Conservation (phyloP, 1,140 invertebrate species). For the Drosophila bocqueti region DNA sequence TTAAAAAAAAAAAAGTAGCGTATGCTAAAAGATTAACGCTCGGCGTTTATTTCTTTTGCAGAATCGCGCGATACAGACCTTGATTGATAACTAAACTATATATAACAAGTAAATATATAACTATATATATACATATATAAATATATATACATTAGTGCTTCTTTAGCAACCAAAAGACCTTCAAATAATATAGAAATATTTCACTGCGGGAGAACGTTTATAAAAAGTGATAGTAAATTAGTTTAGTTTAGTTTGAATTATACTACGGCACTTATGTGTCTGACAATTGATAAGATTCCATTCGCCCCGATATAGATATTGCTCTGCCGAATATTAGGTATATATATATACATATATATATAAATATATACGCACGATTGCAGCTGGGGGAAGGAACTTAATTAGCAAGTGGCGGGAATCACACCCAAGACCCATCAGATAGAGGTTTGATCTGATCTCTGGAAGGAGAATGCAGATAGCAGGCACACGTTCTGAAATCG, state of each 20-base stretch:
- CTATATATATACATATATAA: conserved; percentile 4
- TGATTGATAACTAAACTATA: conserved; percentile 64
- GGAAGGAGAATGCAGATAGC: background rate
- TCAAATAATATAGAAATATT: conserved; percentile 38
- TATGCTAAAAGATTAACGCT: conserved; percentile 48
- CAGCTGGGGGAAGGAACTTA: conserved; percentile 15
- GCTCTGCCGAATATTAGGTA: conserved; percentile 1
- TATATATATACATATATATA: conserved; percentile 10
- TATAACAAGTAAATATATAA: conserved; percentile 15
- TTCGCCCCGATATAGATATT: conserved; percentile 39
- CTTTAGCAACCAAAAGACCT: conserved; percentile 50
- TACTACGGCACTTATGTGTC: conserved; percentile 63
- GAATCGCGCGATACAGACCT: conserved; percentile 72
- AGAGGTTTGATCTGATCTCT: background rate
- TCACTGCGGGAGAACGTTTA: conserved; percentile 16
- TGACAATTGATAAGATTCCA: conserved; percentile 71
- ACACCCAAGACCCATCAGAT: conserved; percentile 1
- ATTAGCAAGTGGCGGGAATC: conserved; percentile 28
- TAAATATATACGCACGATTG: conserved; percentile 3
- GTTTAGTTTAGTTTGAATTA: conserved; percentile 63
- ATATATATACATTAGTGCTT: conserved; percentile 2
- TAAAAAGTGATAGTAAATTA: conserved; percentile 68
- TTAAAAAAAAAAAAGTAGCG: conserved; percentile 14
- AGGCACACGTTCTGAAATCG: background rate
- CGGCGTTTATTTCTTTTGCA: conserved; percentile 48